Conservation (phyloP, 1,140 invertebrate genomes). For the Drosophila burlai region DNA sequence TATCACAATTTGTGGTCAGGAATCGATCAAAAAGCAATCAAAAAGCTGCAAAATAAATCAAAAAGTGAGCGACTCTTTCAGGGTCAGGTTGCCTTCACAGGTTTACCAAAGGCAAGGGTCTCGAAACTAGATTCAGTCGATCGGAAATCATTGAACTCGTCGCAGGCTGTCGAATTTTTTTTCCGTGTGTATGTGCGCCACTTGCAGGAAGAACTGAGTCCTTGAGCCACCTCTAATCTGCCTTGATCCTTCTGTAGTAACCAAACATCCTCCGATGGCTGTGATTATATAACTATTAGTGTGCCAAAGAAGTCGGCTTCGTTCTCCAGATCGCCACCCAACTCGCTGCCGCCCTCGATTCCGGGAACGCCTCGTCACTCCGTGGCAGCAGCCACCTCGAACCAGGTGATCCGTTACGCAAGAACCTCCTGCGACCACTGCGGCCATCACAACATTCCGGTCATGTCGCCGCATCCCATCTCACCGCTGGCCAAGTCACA, state of each 20-base stretch:
- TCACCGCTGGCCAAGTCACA: slow-evolving; percentile 80
- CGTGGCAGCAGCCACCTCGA: slow-evolving; percentile 38
- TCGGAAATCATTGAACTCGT: slow-evolving; percentile 36
- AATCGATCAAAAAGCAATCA: slow-evolving; percentile 76
- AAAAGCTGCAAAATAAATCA: slow-evolving; percentile 21
- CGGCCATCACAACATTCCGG: slow-evolving; percentile 74
- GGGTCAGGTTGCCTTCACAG: slow-evolving; percentile 21
- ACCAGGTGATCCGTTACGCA: slow-evolving; percentile 67
- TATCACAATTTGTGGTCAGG: slow-evolving; percentile 33
- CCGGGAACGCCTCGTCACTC: slow-evolving; percentile 22
- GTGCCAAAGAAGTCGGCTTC: slow-evolving; percentile 75
- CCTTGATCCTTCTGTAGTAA: slow-evolving; percentile 41
- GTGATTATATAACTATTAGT: slow-evolving; percentile 67
- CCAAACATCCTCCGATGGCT: slow-evolving; percentile 54
- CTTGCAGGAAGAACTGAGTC: background rate
- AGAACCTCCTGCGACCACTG: slow-evolving; percentile 78
- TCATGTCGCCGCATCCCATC: slow-evolving; percentile 79
- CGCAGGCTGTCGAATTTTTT: slow-evolving; percentile 10
- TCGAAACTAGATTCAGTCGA: slow-evolving; percentile 44
- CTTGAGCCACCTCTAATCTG: background rate
- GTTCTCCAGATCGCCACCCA: slow-evolving; percentile 56
- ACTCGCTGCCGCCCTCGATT: slow-evolving; percentile 20
- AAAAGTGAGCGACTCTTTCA: slow-evolving; percentile 21
- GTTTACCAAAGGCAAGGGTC: slow-evolving; percentile 29
- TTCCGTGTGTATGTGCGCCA: slow-evolving; percentile 22